phyloP scores from a whole-genome alignment of 2,797 vertebrate genomes.

The Poeciliopsis presidionis region DNA sequence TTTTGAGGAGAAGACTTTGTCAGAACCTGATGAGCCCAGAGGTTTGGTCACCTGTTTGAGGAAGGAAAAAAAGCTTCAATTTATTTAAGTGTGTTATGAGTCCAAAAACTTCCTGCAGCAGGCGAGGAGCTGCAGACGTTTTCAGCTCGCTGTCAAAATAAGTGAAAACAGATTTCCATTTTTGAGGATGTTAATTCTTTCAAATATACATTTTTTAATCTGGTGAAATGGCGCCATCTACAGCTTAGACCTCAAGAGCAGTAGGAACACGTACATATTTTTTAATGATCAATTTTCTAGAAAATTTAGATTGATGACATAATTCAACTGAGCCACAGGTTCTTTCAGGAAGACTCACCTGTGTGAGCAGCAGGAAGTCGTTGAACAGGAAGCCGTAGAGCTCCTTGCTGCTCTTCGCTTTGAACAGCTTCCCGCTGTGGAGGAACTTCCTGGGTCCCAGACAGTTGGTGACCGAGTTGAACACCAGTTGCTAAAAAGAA shows the following conservation, averaged over 20 bases:
- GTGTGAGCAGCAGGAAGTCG: constrained; percentile 97
- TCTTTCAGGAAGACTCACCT: constrained; percentile 35
- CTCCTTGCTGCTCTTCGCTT: constrained; percentile 99
- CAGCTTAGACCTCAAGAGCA: background rate
- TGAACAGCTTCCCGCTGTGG: constrained; percentile 97
- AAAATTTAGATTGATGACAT: background rate
- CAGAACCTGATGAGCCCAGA: constrained; percentile 89
- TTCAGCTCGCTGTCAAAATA: background rate
- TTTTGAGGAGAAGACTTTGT: constrained; percentile 98
- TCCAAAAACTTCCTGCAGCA: background rate
- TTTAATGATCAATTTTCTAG: background rate
- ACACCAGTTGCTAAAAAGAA: constrained; percentile 91
- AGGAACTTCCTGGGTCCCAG: constrained; percentile 98
- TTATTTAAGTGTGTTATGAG: background rate
- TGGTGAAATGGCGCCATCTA: background rate
- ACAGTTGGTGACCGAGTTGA: constrained; percentile 99
- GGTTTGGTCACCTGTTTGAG: constrained; percentile 88
- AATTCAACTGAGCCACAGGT: background rate
- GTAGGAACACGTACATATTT: background rate
- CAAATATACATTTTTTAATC: background rate
- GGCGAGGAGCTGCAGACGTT: background rate
- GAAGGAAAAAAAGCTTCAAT: background rate
- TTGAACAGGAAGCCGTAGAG: constrained; percentile 98
- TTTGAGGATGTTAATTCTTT: background rate
- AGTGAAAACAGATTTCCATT: background rate